These are phyloP conservation scores for Chrysolina americana DNA, from an alignment of 2,888 invertebrate genomes.

Conservation along the genomic window DNA sequence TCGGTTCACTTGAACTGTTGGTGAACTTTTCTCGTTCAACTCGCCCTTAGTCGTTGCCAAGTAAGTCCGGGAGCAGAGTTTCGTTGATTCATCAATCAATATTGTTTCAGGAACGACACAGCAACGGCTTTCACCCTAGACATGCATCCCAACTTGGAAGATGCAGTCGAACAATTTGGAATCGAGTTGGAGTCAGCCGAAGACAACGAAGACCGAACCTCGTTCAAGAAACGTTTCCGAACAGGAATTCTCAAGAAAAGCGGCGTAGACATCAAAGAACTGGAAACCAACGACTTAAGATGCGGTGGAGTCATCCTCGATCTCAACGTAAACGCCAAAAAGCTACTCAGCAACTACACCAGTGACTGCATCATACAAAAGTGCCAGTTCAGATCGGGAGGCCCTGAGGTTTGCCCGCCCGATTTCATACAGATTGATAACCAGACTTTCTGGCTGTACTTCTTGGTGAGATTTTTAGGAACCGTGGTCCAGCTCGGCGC, in stretches of 20 bases:
- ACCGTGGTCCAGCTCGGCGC: slow-evolving; percentile 87
- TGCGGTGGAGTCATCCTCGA: slow-evolving; percentile 82
- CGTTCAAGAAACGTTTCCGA: slow-evolving; percentile 81
- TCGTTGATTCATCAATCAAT: too few relatives aligned
- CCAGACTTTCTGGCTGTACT: slow-evolving; percentile 87
- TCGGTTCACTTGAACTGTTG: too few relatives aligned
- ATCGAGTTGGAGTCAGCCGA: slow-evolving; percentile 83
- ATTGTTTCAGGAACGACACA: slow-evolving; percentile 56
- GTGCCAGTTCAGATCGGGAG: slow-evolving; percentile 82
- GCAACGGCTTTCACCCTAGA: slow-evolving; percentile 67
- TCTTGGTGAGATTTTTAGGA: slow-evolving; percentile 83
- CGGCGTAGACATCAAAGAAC: slow-evolving; percentile 81
- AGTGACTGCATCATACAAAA: slow-evolving; percentile 84
- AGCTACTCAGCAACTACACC: slow-evolving; percentile 74
- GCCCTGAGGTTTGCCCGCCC: slow-evolving; percentile 84
- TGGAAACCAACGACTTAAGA: slow-evolving; percentile 82
- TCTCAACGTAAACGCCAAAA: slow-evolving; percentile 77
- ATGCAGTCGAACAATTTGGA: slow-evolving; percentile 82
- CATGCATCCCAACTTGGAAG: slow-evolving; percentile 83
- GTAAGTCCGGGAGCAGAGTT: too few relatives aligned
- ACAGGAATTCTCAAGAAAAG: slow-evolving; percentile 76
- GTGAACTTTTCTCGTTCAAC: too few relatives aligned
- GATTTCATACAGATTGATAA: slow-evolving; percentile 85
- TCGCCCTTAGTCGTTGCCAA: too few relatives aligned
- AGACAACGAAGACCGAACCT: slow-evolving; percentile 82